Conservation (phyloP, 1,140 invertebrate species). For the Hypsibius dujardini region DNA sequence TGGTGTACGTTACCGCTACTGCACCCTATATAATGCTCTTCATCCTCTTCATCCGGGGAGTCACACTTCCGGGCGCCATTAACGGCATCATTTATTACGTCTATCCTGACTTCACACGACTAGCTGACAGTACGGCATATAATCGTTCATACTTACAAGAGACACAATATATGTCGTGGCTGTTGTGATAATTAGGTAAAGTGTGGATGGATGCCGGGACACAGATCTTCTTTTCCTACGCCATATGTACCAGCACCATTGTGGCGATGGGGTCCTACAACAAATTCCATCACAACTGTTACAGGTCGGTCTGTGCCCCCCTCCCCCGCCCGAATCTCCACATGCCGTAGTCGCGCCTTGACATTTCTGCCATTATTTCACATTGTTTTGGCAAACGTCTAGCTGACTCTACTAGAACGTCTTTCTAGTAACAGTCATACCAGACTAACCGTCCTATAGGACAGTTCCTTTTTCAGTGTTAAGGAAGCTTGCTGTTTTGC, state of each 20-base stretch:
- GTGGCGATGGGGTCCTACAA: slow-evolving; percentile 68
- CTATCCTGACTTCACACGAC: slow-evolving; percentile 32
- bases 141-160: slow-evolving; percentile 16
- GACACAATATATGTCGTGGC: not conserved
- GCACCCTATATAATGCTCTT: slow-evolving; percentile 38
- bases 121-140: not conserved
- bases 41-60: slow-evolving; percentile 34
- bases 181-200: slow-evolving; percentile 29
- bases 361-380: too few relatives aligned
- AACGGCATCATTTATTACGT: slow-evolving; percentile 40
- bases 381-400: too few relatives aligned
- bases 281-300: slow-evolving; percentile 63
- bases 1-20: slow-evolving; percentile 46
- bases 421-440: not conserved
- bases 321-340: not conserved
- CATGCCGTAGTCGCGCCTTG: not conserved
- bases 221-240: slow-evolving; percentile 39
- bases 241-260: slow-evolving; percentile 55
- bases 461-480: not conserved
- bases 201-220: slow-evolving; percentile 38
- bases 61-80: slow-evolving; percentile 35
- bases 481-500: slow-evolving; percentile 18
- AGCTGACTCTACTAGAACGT: too few relatives aligned
- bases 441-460: not conserved
- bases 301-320: slow-evolving; percentile 48